Conservation (phyloP, 2,113 vertebrate species). For the Nycticebus coucang region DNA sequence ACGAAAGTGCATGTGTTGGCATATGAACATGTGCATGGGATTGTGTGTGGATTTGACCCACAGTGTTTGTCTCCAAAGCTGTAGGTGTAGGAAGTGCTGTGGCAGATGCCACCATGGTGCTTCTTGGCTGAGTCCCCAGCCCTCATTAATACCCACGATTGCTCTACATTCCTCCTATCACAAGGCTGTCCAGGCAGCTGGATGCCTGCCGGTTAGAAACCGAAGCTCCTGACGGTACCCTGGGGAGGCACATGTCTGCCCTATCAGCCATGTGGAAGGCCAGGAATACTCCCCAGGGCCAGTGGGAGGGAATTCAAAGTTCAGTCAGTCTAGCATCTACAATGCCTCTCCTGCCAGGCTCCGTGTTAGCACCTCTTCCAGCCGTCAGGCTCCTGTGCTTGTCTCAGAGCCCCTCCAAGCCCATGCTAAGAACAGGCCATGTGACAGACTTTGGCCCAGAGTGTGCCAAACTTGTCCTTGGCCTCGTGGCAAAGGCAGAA, state of each 20-base stretch:
- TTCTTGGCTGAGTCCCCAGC: constrained; percentile 54
- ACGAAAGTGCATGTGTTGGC: not conserved
- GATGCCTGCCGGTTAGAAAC: constrained; percentile 43
- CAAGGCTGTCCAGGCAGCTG: not conserved
- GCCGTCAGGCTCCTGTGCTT: not conserved
- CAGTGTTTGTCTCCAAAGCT: not conserved
- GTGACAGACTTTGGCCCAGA: not conserved
- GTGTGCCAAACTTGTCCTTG: not conserved
- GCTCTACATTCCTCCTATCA: constrained; percentile 45
- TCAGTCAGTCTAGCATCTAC: not conserved
- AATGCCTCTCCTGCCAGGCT: not conserved
- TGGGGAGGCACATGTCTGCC: not conserved
- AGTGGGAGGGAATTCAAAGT: constrained; percentile 2
- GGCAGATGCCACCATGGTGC: constrained; percentile 53
- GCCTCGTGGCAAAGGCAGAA: not conserved
- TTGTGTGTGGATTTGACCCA: not conserved
- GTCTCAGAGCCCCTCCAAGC: not conserved
- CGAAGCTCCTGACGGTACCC: not conserved
- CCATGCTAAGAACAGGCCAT: not conserved
- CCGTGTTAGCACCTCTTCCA: not conserved
- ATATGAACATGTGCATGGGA: not conserved
- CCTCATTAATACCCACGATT: constrained; percentile 68
- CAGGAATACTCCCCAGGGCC: not conserved
- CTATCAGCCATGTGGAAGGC: not conserved
- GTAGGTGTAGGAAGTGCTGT: not conserved